phyloP scores from a whole-genome alignment of 2,888 invertebrate genomes.

The Polylopha cassiicola region DNA sequence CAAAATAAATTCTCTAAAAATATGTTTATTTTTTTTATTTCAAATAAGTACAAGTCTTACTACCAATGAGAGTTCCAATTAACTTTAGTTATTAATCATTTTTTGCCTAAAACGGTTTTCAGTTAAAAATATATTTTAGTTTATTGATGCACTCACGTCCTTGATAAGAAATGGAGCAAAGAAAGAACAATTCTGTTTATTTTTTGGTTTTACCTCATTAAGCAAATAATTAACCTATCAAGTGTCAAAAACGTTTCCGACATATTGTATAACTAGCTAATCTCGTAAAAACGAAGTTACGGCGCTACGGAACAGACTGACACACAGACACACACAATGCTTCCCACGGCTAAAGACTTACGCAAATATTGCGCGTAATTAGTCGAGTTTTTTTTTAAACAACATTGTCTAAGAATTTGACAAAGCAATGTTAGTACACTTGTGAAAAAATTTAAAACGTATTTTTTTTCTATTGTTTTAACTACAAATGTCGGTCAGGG shows the following conservation, averaged over 20 bases:
- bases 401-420: slow-evolving; percentile 51
- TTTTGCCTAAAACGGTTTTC: no score
- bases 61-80: no score
- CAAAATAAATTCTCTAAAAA: no score
- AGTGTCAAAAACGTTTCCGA: slow-evolving; percentile 35
- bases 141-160: no score
- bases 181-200: no score
- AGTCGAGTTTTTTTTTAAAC: slow-evolving; percentile 48
- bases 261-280: slow-evolving; percentile 51
- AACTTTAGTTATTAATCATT: no score
- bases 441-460: slow-evolving; percentile 41
- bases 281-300: slow-evolving; percentile 36
- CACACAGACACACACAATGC: slow-evolving; percentile 15
- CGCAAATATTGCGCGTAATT: slow-evolving; percentile 60
- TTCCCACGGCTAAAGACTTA: slow-evolving; percentile 35
- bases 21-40: no score
- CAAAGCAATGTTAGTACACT: slow-evolving; percentile 45
- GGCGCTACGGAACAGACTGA: slow-evolving; percentile 10
- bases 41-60: no score
- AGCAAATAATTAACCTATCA: slow-evolving; percentile 13
- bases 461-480: slow-evolving; percentile 37
- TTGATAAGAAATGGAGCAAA: no score
- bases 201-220: no score
- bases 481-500: slow-evolving; percentile 31
- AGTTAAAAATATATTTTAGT: no score